Base-by-base conservation (phyloP, 2,888 invertebrate species). In the Athetis lepigone region DNA sequence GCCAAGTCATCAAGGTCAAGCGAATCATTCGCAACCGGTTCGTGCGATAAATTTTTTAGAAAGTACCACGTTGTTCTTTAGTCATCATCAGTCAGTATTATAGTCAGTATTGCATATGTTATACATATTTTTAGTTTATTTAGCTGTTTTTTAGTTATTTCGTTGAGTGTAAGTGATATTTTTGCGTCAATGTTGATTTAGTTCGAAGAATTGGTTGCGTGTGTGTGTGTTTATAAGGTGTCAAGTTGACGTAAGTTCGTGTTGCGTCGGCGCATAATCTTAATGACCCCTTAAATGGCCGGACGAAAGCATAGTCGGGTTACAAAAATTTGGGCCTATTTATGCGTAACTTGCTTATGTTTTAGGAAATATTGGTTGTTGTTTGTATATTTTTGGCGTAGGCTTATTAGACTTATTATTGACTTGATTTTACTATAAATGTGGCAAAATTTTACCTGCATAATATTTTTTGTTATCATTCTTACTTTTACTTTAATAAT, bases 1-100 rank as follows among this genome's bases (percentile, higher is more conserved):
- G n/a, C 13, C 21, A 45, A n/a, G n/a, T n/a, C n/a, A n/a, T n/a
- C n/a, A n/a, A 57, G 51, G 43, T 59, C 33, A 37, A 39, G 8
- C 39, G 60, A 47, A 45, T 42, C 11, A 18, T 6, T 62, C 78
- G 58, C 21, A 57, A 67, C 39, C 16, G 16, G 55, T 29, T 27
- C 11, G 4, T 9, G 8, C 13, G 11, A 47, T 58, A 19, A 54
- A 39, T 66, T 74, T 61, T 79, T 77, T 80, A 79, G 79, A 79
- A 79, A 75, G 78, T 51, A 49, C 68, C 61, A 73, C 75, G 72
- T 63, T 61, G 58, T 57, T 68, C 40, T 42, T 46, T 67, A 70
- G 43, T 72, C 33, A 33, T 33, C 33, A 4, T 4, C 66, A 51
- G n/a, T 69, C 77, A 79, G 68, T 80, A 40, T 45, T 33, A 23